Conservation (phyloP, 1,140 invertebrate genomes). For the Drosophila punjabiensis region DNA sequence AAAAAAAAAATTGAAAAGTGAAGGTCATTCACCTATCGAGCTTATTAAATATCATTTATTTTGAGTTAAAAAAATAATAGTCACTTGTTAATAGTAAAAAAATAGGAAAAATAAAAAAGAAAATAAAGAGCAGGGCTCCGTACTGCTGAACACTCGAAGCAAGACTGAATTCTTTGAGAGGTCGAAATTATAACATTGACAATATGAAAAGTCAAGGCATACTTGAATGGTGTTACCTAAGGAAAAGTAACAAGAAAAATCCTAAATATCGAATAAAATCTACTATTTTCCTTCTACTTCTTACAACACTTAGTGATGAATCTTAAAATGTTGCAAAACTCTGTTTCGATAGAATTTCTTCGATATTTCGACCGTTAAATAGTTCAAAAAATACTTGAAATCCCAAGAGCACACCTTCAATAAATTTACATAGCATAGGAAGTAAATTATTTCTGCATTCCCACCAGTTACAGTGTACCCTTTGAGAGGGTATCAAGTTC, state of each 20-base stretch:
- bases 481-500: constrained; percentile 8
- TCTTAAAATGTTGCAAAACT: too few relatives aligned
- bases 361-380: neutral
- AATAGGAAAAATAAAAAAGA: too few relatives aligned
- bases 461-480: neutral
- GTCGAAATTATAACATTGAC: neutral
- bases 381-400: neutral
- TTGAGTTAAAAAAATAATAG: too few relatives aligned
- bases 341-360: neutral
- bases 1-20: too few relatives aligned
- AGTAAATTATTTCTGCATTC: neutral
- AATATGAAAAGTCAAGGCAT: neutral
- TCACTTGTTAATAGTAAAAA: too few relatives aligned
- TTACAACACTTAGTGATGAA: too few relatives aligned
- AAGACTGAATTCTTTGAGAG: neutral
- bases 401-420: neutral
- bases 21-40: too few relatives aligned
- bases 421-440: neutral
- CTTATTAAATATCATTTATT: too few relatives aligned
- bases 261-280: neutral
- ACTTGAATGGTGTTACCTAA: neutral
- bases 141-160: neutral
- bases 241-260: neutral
- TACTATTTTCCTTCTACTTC: neutral
- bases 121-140: neutral